Base-by-base conservation (phyloP, 2,797 vertebrate genomes). In the Pelodytes ibericus region DNA sequence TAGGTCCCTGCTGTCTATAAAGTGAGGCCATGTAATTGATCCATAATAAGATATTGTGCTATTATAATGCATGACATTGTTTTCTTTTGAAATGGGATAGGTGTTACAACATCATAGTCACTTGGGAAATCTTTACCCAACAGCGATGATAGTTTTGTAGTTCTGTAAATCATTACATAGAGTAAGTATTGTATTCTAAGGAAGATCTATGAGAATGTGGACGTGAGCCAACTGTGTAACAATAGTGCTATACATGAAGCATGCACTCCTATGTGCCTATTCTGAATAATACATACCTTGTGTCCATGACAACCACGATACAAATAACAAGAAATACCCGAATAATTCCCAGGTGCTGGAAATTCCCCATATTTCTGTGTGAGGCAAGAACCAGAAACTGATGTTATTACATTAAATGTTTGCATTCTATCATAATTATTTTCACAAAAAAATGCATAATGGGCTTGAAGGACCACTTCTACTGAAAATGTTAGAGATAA, bases 151-250 rank as follows among this genome's bases (percentile, higher is more conserved):
- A 2, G 18, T 16, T 44, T 44, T 10, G 30, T 15, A 64, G 8
- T 22, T n/a, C 29, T 36, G 24, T 47, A 47, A 65, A 65, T 47
- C 31, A 65, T 65, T 65, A 65, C 26, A 65, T 44, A 47, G 36
- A 65, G 25, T 2, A 13, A 15, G 20, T 9, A 47, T 29, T 44
- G 33, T 39, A 18, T 22, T 65, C 24, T 24, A 65, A 44, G 41
- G 36, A 15, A 16, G 58, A 65, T 41, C 39, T 11, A 24, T 65
- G 39, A 26, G 15, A 24, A 24, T 44, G 15, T 65, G 63, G 39
- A 65, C 24, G 27, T 15, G 47, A 65, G 63, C 63, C 63, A 65
- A 29, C 36, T 65, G 4, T 39, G 26, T 65, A 65, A 65, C 63
- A 65, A 65, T 65, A 47, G 63, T 15, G 26, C 24, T 44, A 65